Base-by-base conservation (phyloP, 2,888 invertebrate genomes). In the Morinoia aosen region DNA sequence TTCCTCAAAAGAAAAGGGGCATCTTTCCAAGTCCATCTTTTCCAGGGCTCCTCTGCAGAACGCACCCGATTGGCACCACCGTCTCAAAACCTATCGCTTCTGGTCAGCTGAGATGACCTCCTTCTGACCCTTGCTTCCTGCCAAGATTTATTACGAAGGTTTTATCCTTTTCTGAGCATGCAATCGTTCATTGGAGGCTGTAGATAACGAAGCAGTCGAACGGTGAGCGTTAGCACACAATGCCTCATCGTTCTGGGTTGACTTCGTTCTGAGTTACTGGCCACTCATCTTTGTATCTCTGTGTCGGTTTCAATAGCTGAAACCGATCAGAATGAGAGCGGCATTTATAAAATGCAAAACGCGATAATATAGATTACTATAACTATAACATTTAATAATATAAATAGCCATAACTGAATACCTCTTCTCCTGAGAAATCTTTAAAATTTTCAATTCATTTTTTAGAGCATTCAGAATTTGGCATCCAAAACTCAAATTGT, bases 111-210 rank as follows among this genome's bases (percentile, higher is more conserved):
- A 88, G 88, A 48, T 90, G 90, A 90, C 90, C 90, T 33, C 8
- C 48, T 90, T 39, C 14, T 40, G 90, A 90, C 90, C 90, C 40
- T 39, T 40, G 90, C 90, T 90, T 90, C 90, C 48, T 90, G 40
- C 48, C 39, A 19, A 90, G 40, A 90, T 90, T 90, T 90, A 90
- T 90, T 39, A 40, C 90, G 90, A 48, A 40, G 90, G 16, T 90
- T 90, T 90, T 90, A 39, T 90, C 90, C 90, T 90, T 90, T 90
- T 14, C 12, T 90, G 90, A 90, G 90, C 40, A 19, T 16, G 90
- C 90, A 40, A 90, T 90, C 90, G 90, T 90, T 90, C 90, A 90
- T 90, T 90, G 48, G 40, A 90, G 90, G 48, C 90, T 25, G 40
- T 39, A 40, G 90, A 90, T 90, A 90, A 90, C 90, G 40, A 90